Conservation (phyloP, 2,888 invertebrate genomes). For the Morpho deidamia region DNA sequence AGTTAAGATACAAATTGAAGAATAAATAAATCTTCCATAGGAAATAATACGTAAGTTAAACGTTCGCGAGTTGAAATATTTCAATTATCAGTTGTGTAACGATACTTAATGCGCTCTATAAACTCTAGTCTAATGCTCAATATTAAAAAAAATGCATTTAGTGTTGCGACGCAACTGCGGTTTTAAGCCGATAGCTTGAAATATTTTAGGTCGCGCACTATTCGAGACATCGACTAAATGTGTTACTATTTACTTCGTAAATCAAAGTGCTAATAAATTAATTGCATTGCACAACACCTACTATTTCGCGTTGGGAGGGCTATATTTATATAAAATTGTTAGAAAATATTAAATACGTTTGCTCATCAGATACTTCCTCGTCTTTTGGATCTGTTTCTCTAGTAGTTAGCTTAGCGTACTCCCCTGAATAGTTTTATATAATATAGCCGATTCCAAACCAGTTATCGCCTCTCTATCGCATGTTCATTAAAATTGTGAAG, state of each 20-base stretch:
- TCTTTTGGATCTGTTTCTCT: constrained; percentile 68
- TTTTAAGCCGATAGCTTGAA: constrained; percentile 35
- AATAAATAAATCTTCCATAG: constrained; percentile 71
- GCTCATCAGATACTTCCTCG: constrained; percentile 71
- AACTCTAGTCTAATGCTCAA: constrained; percentile 62
- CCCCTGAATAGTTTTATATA: constrained; percentile 55
- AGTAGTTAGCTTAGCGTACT: constrained; percentile 54
- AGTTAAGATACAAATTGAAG: constrained; percentile 66
- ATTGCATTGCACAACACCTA: constrained; percentile 48
- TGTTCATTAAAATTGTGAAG: constrained; percentile 52
- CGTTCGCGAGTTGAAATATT: constrained; percentile 54
- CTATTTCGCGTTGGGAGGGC: constrained; percentile 46
- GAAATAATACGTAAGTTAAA: constrained; percentile 67
- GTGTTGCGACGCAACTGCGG: constrained; percentile 37
- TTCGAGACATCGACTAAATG: constrained; percentile 76
- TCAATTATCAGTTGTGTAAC: constrained; percentile 31
- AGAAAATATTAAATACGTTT: constrained; percentile 48
- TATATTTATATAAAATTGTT: constrained; percentile 62
- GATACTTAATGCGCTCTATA: constrained; percentile 28
- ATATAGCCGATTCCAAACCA: constrained; percentile 38
- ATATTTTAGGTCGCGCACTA: constrained; percentile 51
- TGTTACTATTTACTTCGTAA: constrained; percentile 69
- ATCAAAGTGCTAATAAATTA: constrained; percentile 46
- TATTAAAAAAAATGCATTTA: constrained; percentile 45
- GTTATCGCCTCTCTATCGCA: constrained; percentile 37